These are phyloP conservation scores for Coremacera marginata DNA, from an alignment of 2,888 invertebrate genomes.

Conservation along the genomic window DNA sequence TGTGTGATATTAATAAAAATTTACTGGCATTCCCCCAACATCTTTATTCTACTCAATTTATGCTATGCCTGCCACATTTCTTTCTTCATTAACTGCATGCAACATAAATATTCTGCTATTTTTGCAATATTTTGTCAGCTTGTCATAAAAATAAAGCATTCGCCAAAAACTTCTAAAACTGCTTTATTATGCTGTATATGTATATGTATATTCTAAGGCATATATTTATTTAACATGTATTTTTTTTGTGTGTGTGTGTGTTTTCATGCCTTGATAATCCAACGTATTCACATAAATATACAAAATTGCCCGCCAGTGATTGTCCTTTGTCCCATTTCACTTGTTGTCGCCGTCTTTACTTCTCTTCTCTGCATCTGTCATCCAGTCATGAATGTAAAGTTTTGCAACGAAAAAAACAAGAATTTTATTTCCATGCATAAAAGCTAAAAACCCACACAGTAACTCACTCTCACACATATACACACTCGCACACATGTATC, in stretches of 20 bases:
- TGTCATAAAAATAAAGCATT: neutral
- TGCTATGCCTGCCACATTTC: too few species aligned
- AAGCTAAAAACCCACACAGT: neutral
- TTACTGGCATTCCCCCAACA: too few species aligned
- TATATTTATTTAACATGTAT: constrained; percentile 5
- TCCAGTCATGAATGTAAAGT: neutral
- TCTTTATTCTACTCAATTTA: too few species aligned
- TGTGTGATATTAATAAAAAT: too few species aligned
- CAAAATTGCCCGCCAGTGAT: constrained; percentile 32
- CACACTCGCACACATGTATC: neutral
- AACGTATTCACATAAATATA: constrained; percentile 22
- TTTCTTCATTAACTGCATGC: too few species aligned
- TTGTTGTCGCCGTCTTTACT: constrained; percentile 13
- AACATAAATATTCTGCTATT: too few species aligned
- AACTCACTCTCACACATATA: neutral
- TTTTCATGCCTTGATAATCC: constrained; percentile 23
- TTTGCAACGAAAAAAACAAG: constrained; percentile 5
- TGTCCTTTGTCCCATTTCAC: constrained; percentile 35
- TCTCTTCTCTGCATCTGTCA: neutral
- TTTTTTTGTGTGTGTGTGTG: neutral
- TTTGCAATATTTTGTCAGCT: neutral
- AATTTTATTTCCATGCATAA: neutral
- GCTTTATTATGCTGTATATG: neutral
- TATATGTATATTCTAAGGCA: neutral
- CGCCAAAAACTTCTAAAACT: neutral